Evolutionary conservation across 1,140 invertebrate species (phyloP), one percentile per base, ranked within the genome.

Genomic region (Mylabris phalerata): DNA sequence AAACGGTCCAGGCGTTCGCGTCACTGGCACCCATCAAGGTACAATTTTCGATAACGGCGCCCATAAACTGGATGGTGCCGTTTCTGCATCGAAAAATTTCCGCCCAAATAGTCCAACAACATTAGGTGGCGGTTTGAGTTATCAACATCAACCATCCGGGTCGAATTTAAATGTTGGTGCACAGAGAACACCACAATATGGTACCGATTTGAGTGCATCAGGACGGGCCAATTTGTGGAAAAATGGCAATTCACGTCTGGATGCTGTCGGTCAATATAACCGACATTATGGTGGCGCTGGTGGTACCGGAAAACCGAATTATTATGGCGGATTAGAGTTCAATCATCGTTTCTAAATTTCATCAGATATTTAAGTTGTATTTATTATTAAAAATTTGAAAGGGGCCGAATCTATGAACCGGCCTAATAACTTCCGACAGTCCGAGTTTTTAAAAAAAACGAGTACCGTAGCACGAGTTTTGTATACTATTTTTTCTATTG

Each of bases 221-320:
- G 62, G 55, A 43, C 50, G 39, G 5, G 60, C 44, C 4, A 61
- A 64, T 47, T 32, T 67, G 4, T 64, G 57, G 52, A 50, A 49
- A 32, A 54, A 52, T 43, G 51, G 57, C 9, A 55, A 51, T 24
- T 43, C 56, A 0, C 47, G 50, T 48, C 9, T 62, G 5, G 57
- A 62, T 47, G 65, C 60, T 42, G 47, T 54, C 19, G 65, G 50
- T 2, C 47, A 58, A 10, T 67, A 64, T 38, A 39, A 43, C 3
- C 56, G 58, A 52, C 62, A 67, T 58, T 67, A 48, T 48, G 65
- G 62, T 32, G 65, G 65, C 24, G 54, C 47, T 5, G 27, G 42
- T 11, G 65, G 65, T 39, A 64, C 57, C 40, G 57, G 62, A 43
- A 56, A 50, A 27, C 65, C 65, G 9, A 58, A 60, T 39, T 61